phyloP scores from a whole-genome alignment of 2,888 invertebrate species.

The Pediacus dermestoides region DNA sequence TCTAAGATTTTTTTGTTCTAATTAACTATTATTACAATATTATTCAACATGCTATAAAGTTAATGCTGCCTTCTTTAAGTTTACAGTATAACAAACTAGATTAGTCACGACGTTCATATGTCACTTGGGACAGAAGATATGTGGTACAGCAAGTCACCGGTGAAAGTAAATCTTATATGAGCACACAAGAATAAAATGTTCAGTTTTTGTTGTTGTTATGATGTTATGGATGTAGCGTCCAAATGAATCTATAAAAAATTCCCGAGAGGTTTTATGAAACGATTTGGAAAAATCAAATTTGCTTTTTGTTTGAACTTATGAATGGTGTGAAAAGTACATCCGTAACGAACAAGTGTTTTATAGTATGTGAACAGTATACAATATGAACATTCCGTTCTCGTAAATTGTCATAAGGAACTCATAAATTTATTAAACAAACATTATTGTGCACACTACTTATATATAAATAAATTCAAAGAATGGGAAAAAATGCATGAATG shows the following conservation, averaged over 20 bases:
- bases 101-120: conserved; percentile 20
- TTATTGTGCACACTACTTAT: too few relatives aligned
- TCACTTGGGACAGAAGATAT: conserved; percentile 16
- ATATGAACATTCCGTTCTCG: conserved; percentile 20
- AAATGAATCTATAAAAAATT: too few relatives aligned
- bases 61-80: neutral
- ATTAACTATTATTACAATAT: neutral
- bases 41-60: neutral
- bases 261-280: too few relatives aligned
- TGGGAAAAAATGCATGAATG: too few relatives aligned
- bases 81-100: conserved; percentile 15
- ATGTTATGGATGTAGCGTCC: too few relatives aligned
- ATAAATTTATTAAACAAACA: conserved; percentile 21
- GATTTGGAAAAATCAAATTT: too few relatives aligned
- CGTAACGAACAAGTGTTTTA: conserved; percentile 14
- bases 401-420: conserved; percentile 26
- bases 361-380: conserved; percentile 23
- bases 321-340: conserved; percentile 10
- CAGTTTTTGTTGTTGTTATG: too few relatives aligned
- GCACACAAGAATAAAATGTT: too few relatives aligned
- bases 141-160: conserved; percentile 5
- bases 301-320: too few relatives aligned
- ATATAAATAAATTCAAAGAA: too few relatives aligned
- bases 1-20: too few relatives aligned
- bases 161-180: conserved; percentile 8